A percentile compares a stretch with the other conserved stretches of the same genome.
These are phyloP conservation scores for Drosophila melanogaster DNA, from an alignment of 1,140 invertebrate genomes.

Conservation along the genomic window DNA sequence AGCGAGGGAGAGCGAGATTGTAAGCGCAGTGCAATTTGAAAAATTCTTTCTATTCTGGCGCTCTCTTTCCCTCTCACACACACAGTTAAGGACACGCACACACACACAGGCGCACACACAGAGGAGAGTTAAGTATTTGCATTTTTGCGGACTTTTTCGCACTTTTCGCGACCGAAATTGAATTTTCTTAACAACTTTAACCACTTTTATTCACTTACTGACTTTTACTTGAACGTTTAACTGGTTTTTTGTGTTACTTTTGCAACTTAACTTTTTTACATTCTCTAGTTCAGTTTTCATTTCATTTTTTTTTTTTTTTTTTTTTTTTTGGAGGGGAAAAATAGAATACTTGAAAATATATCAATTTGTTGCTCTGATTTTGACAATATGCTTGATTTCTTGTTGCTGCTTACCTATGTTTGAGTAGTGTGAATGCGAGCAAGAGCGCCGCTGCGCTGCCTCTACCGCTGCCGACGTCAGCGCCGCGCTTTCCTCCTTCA, in stretches of 20 bases:
- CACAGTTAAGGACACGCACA: conserved; percentile 54
- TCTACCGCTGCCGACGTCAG: conserved; percentile 15
- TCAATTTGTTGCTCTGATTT: conserved; percentile 69
- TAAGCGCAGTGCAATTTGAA: conserved; percentile 12
- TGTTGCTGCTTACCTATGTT: conserved; percentile 69
- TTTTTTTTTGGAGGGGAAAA: conserved; percentile 77
- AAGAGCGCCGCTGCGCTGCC: conserved; percentile 16
- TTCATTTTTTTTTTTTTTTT: conserved; percentile 58
- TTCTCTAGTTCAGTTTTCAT: conserved; percentile 23
- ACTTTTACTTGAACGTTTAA: conserved; percentile 22
- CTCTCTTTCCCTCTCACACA: conserved; percentile 24
- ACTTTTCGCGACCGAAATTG: conserved; percentile 75
- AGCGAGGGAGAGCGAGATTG: conserved; percentile 10
- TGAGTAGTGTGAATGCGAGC: conserved; percentile 23
- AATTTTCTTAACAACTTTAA: conserved; percentile 50
- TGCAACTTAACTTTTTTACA: conserved; percentile 17
- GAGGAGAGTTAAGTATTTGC: conserved; percentile 32
- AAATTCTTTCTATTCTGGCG: conserved; percentile 20
- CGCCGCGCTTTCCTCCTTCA: conserved; percentile 15
- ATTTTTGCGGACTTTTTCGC: conserved; percentile 55
- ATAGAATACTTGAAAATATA: conserved; percentile 83
- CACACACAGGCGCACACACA: conserved; percentile 54
- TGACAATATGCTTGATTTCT: conserved; percentile 57
- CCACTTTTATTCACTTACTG: conserved; percentile 49
- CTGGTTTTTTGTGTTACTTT: conserved; percentile 2